Conservation (phyloP, 1,140 invertebrate species). For the Drosophila lacteicornis region DNA sequence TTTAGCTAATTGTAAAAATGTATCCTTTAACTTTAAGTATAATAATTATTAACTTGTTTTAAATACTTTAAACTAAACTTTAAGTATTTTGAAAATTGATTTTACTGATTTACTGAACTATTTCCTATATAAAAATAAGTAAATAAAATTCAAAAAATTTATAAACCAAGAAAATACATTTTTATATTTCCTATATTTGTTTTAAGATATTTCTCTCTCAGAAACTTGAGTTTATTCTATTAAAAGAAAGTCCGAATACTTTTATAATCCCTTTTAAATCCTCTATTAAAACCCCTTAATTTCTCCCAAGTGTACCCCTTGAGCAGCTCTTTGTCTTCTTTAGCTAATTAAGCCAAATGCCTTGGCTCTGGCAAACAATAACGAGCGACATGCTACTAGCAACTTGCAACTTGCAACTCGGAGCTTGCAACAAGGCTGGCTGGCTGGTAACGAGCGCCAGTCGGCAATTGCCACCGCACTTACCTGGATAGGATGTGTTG, state of each 20-base stretch:
- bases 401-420: constrained; percentile 25
- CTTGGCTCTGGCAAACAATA: constrained; percentile 40
- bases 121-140: too few relatives aligned
- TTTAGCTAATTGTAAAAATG: not conserved
- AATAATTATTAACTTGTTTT: not conserved
- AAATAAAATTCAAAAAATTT: too few relatives aligned
- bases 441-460: constrained; percentile 39
- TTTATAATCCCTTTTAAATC: too few relatives aligned
- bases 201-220: too few relatives aligned
- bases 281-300: not conserved
- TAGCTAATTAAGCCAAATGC: constrained; percentile 79
- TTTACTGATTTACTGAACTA: too few relatives aligned
- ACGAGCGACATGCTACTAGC: constrained; percentile 42
- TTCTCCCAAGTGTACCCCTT: constrained; percentile 13
- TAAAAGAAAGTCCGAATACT: too few relatives aligned
- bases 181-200: too few relatives aligned
- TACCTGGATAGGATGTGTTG: constrained; percentile 89
- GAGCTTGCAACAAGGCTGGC: constrained; percentile 31
- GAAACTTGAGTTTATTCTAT: too few relatives aligned
- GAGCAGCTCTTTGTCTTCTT: constrained; percentile 13
- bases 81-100: not conserved
- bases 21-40: not conserved
- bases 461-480: constrained; percentile 84
- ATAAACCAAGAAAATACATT: too few relatives aligned
- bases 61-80: not conserved